phyloP scores from a whole-genome alignment of 1,140 invertebrate genomes.

The Trachymyrmex cornetzi region DNA sequence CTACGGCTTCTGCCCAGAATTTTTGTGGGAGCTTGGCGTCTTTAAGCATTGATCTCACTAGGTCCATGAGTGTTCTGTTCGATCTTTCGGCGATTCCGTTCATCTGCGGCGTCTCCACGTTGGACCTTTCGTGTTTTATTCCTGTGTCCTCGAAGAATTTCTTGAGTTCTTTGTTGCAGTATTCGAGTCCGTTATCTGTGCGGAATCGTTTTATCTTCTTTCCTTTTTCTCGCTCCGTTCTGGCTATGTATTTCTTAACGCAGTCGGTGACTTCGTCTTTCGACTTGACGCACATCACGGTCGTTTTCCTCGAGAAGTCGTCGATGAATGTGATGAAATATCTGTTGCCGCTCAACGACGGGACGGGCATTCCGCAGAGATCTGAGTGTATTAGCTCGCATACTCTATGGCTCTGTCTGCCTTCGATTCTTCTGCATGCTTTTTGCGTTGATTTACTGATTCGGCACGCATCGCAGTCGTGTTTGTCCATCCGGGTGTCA shows the following conservation, averaged over 20 bases:
- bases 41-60: background rate
- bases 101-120: background rate
- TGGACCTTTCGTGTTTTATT: background rate
- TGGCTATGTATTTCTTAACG: background rate
- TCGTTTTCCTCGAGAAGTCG: no score
- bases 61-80: background rate
- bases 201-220: background rate
- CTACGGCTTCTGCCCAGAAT: no score
- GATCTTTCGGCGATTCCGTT: background rate
- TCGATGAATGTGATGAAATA: no score
- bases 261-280: background rate
- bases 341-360: no score
- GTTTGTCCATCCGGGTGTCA: no score
- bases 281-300: no score
- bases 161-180: background rate
- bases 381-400: no score
- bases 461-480: no score
- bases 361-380: no score
- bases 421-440: no score
- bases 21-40: background rate
- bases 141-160: background rate
- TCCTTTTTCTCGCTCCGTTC: background rate
- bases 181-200: background rate
- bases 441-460: no score
- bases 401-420: no score